phyloP scores from a whole-genome alignment of 2,113 vertebrate species.

The Boulengeromyrus knoepffleri region DNA sequence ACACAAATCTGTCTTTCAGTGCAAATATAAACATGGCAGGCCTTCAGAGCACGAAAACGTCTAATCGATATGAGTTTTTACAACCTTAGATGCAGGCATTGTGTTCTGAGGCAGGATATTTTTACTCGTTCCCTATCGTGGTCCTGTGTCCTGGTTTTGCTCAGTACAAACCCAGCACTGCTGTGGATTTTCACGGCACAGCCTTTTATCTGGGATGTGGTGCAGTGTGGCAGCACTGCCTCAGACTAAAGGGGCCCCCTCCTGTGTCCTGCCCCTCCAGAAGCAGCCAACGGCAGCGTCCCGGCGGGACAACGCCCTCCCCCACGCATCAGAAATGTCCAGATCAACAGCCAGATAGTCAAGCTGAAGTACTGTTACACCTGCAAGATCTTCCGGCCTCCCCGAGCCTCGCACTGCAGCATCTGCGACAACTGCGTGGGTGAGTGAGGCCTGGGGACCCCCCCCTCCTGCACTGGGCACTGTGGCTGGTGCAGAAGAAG shows the following conservation, averaged over 20 bases:
- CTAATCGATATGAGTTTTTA: not conserved
- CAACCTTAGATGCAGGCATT: not conserved
- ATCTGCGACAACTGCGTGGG: slow-evolving; percentile 99
- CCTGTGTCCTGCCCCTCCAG: slow-evolving; percentile 48
- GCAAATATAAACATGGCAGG: not conserved
- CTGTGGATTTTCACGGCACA: not conserved
- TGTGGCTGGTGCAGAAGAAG: not conserved
- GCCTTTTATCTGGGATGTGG: not conserved
- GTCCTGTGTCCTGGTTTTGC: not conserved
- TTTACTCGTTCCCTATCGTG: not conserved
- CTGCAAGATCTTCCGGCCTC: slow-evolving; percentile 96
- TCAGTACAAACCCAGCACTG: not conserved
- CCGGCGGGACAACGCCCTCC: slow-evolving; percentile 86
- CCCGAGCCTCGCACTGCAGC: slow-evolving; percentile 97
- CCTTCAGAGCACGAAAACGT: not conserved
- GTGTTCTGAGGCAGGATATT: not conserved
- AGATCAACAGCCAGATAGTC: slow-evolving; percentile 99
- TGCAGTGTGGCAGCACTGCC: not conserved
- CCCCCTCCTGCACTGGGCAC: not conserved
- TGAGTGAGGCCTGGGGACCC: slow-evolving; percentile 50
- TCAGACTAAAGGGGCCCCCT: not conserved
- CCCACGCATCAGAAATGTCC: slow-evolving; percentile 92
- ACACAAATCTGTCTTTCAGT: not conserved
- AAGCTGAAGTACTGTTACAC: slow-evolving; percentile 99
- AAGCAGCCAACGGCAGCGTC: slow-evolving; percentile 89